Evolutionary conservation across 2,113 vertebrate species (phyloP).

Genomic region (Grammomys dolichurus): DNA sequence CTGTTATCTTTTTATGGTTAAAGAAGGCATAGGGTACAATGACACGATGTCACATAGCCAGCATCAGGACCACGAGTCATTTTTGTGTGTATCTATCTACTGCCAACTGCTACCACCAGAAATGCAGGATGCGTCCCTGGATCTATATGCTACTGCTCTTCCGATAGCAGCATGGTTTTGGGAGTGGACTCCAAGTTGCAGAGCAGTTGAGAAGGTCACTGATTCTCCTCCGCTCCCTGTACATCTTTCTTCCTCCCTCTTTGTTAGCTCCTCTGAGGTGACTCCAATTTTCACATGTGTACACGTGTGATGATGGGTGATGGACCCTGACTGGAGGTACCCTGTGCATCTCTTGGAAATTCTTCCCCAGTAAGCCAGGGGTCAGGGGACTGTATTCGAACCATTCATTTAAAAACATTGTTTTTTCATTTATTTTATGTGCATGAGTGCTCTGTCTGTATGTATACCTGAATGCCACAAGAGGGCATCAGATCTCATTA

Average conservation of each 20-base stretch:
- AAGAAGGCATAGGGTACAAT: not conserved
- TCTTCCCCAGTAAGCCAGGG: not conserved
- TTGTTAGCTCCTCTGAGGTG: not conserved
- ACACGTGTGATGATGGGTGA: too few relatives aligned
- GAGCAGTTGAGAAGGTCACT: not conserved
- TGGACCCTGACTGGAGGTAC: accelerated
- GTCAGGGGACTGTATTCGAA: not conserved
- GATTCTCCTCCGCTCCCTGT: too few relatives aligned
- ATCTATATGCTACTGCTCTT: not conserved
- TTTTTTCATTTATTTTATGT: too few relatives aligned
- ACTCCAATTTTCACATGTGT: accelerated
- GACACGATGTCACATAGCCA: not conserved
- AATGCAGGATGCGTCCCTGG: not conserved
- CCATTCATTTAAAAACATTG: too few relatives aligned
- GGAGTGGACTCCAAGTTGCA: not conserved
- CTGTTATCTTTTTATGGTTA: accelerated
- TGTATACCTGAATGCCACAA: too few relatives aligned
- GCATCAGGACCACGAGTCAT: not conserved
- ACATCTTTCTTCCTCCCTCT: too few relatives aligned
- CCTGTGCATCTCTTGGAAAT: not conserved
- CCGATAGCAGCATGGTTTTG: accelerated
- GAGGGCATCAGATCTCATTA: too few relatives aligned
- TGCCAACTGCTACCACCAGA: not conserved
- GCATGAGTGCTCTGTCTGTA: too few relatives aligned
- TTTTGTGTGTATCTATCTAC: too few relatives aligned